Conservation (phyloP, 2,113 vertebrate genomes). For the Trematocara macrostoma region DNA sequence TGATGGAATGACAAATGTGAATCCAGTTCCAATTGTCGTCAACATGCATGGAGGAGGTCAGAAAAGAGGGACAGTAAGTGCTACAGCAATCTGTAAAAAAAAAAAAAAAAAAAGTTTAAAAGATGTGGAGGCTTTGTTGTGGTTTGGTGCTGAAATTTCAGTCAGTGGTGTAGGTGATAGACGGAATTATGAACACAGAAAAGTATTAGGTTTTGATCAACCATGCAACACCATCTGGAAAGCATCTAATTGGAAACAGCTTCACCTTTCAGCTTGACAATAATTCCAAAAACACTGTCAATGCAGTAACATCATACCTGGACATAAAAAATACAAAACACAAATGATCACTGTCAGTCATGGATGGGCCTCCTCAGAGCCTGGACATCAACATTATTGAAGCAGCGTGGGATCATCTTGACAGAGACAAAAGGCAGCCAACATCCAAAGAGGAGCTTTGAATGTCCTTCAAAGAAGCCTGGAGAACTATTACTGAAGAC, state of each 20-base stretch:
- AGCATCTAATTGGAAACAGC: not conserved
- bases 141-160: not conserved
- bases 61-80: not conserved
- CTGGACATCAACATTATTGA: not conserved
- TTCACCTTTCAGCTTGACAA: not conserved
- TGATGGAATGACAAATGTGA: not conserved
- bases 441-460: not conserved
- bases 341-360: not conserved
- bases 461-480: not conserved
- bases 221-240: not conserved
- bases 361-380: not conserved
- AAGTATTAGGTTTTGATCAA: not conserved
- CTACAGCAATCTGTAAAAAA: not conserved
- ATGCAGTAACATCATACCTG: not conserved
- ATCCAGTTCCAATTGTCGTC: not conserved
- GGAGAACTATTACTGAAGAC: not conserved
- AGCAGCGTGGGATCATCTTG: not conserved
- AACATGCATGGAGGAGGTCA: not conserved
- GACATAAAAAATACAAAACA: not conserved
- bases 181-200: not conserved
- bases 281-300: not conserved
- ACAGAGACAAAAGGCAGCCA: not conserved
- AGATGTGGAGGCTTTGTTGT: not conserved
- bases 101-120: not conserved
- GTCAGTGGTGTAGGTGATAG: not conserved